Conservation (phyloP, 1,140 invertebrate genomes). For the Drosophila orena region DNA sequence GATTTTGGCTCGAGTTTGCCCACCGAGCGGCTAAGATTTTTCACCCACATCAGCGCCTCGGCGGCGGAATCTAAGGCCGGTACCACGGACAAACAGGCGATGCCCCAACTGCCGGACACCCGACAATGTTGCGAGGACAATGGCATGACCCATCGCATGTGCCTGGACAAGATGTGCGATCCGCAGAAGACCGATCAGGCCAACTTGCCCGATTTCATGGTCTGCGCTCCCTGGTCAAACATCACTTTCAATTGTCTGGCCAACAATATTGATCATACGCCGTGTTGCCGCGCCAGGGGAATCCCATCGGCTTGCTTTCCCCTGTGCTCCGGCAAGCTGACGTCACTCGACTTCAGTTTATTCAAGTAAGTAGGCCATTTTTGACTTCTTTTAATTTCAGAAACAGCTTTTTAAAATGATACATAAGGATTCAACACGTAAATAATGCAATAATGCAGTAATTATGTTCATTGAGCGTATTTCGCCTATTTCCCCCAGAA, state of each 20-base stretch:
- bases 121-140: slow-evolving; percentile 89
- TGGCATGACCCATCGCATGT: slow-evolving; percentile 90
- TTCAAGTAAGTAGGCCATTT: slow-evolving; percentile 88
- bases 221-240: slow-evolving; percentile 93
- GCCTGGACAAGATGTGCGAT: slow-evolving; percentile 92
- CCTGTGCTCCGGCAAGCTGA: slow-evolving; percentile 92
- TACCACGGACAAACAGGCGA: slow-evolving; percentile 56
- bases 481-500: too few relatives aligned
- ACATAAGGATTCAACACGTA: not conserved
- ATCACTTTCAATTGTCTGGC: slow-evolving; percentile 92
- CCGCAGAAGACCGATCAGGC: slow-evolving; percentile 88
- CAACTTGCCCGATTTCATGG: slow-evolving; percentile 91
- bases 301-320: slow-evolving; percentile 90
- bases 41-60: slow-evolving; percentile 74
- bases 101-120: slow-evolving; percentile 88
- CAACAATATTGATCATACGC: slow-evolving; percentile 92
- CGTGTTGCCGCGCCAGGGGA: slow-evolving; percentile 90
- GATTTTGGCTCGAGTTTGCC: slow-evolving; percentile 90
- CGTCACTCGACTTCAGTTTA: slow-evolving; percentile 90
- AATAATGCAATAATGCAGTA: too few relatives aligned
- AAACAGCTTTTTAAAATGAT: too few relatives aligned
- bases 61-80: slow-evolving; percentile 56
- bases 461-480: too few relatives aligned
- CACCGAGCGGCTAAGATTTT: slow-evolving; percentile 87
- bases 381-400: too few relatives aligned